Percentiles rank a stretch among this genome's conserved stretches.
Conservation (phyloP, 1,140 invertebrate genomes). For the Lepeophtheirus salmonis region DNA sequence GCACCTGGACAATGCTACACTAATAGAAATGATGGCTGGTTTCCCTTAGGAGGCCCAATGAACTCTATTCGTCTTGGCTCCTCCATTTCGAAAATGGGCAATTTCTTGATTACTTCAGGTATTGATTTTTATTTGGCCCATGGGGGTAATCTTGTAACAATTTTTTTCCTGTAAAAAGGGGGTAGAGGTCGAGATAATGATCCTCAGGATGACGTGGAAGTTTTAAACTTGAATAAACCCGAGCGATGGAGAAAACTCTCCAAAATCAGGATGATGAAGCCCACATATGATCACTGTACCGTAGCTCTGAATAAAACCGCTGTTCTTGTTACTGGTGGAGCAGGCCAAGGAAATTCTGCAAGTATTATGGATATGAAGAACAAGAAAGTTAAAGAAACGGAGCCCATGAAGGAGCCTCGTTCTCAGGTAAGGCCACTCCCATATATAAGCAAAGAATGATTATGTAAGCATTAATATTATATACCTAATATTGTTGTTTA, state of each 20-base stretch:
- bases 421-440: background rate
- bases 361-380: conserved; percentile 1
- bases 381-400: background rate
- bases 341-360: background rate
- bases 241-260: conserved; percentile 9
- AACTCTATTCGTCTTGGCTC: background rate
- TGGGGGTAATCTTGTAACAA: background rate
- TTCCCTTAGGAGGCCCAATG: conserved; percentile 3
- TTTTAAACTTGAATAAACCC: conserved; percentile 1
- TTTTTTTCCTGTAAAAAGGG: background rate
- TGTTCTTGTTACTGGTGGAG: conserved; percentile 7
- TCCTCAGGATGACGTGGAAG: background rate
- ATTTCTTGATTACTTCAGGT: conserved; percentile 1
- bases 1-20: background rate
- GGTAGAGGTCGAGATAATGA: background rate
- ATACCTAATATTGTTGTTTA: too few species aligned
- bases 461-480: too few species aligned
- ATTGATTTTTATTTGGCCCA: background rate
- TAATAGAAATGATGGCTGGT: background rate
- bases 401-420: conserved; percentile 9
- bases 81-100: conserved; percentile 7
- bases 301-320: conserved; percentile 5
- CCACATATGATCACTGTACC: conserved; percentile 10
- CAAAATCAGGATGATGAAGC: background rate
- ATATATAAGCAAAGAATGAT: too few species aligned